Evolutionary conservation across 1,140 invertebrate species (phyloP).

Genomic region (Megathymus violae): DNA sequence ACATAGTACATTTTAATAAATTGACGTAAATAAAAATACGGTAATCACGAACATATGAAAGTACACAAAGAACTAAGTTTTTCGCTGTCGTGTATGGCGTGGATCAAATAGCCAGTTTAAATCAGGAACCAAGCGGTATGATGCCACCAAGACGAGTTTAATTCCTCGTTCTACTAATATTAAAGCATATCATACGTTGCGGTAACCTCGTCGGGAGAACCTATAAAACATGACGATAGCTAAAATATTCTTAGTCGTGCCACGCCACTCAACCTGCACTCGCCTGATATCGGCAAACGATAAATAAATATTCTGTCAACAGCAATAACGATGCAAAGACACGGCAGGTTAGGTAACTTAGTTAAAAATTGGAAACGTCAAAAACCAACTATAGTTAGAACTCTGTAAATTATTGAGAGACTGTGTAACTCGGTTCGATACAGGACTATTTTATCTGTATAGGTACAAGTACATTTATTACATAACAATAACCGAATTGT

Average conservation of each 20-base stretch:
- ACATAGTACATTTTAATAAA: no score
- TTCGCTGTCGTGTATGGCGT: no score
- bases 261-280: slow-evolving; percentile 9
- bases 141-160: no score
- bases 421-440: slow-evolving; percentile 3
- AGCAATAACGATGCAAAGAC: slow-evolving; percentile 14
- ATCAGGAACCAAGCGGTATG: no score
- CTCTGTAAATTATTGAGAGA: background rate
- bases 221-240: background rate
- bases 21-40: no score
- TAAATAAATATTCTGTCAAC: slow-evolving; percentile 30
- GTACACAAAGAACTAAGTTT: no score
- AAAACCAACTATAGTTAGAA: slow-evolving; percentile 19
- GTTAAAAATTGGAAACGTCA: slow-evolving; percentile 6
- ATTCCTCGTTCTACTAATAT: background rate
- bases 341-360: slow-evolving; percentile 21
- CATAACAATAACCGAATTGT: no score
- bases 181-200: background rate
- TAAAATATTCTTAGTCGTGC: slow-evolving; percentile 10
- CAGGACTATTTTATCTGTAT: no score
- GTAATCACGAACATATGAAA: no score
- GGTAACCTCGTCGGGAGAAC: background rate
- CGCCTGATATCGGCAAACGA: slow-evolving; percentile 25
- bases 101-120: no score
- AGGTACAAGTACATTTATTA: no score